Evolutionary conservation across 2,113 vertebrate species (phyloP), one percentile per base, ranked within the genome.

Genomic region (Orcinus orca): DNA sequence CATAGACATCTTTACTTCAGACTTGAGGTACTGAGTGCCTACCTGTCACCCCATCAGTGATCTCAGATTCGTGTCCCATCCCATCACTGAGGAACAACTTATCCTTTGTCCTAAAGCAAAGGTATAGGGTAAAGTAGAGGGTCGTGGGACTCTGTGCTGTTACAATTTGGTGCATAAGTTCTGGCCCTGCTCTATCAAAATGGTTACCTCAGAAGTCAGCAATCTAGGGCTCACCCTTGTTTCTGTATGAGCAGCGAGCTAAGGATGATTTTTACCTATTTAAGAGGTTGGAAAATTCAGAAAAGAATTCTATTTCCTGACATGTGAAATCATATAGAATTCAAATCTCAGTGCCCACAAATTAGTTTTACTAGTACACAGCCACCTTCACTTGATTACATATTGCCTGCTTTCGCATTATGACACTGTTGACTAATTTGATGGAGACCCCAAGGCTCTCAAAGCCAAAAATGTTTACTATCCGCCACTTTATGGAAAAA

Each of bases 331-430:
- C 20, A 73, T 13, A 21, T 21, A 87, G 53, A 53, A 67, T 82
- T 55, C 25, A 73, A 86, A 62, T 63, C 4, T 62, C 20, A 31
- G 13, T 9, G 0, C 41, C 36, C 8, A 17, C 20, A 33, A 70
- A 38, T 74, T 15, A 62, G 25, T 2, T 21, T 26, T 85, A 26
- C 60, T 25, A 26, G 26, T 29, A 36, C 21, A 41, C 2, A 84
- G 23, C 21, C 21, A 20, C 10, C 14, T 23, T 73, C 3, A 12
- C 20, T 58, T 63, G 29, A 60, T 55, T 29, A 7, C 3, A 33
- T 8, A 29, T 14, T 62, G 2, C 47, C 47, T 76, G 5, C 10
- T 65, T 31, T 50, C 8, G 0, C 20, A 33, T 1, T 3, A 1
- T 6, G 13, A 25, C 3, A 33, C 4, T 36, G 0, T 1, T 25